Evolutionary conservation across 1,140 invertebrate species (phyloP).

Genomic region (Hesperophylax magnus): DNA sequence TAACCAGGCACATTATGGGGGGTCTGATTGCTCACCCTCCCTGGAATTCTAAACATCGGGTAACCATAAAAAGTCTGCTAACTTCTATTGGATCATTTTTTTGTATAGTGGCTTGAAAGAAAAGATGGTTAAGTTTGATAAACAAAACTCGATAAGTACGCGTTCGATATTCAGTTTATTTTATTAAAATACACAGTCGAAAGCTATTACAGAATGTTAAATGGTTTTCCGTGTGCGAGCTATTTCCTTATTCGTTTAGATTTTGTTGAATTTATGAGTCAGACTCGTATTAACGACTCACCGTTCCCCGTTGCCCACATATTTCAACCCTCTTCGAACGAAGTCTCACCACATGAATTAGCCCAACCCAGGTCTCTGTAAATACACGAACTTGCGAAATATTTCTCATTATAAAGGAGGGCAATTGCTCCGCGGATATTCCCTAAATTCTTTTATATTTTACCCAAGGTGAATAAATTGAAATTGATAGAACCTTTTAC

Average conservation of each 20-base stretch:
- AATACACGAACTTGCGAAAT: constrained; percentile 1
- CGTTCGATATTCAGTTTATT: background rate
- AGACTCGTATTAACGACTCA: background rate
- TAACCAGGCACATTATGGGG: background rate
- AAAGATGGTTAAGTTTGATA: background rate
- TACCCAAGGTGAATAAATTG: constrained; percentile 1
- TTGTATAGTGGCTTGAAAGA: background rate
- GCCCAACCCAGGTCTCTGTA: background rate
- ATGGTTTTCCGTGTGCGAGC: background rate
- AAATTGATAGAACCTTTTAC: constrained; percentile 21
- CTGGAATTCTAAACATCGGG: constrained; percentile 1
- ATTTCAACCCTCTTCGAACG: background rate
- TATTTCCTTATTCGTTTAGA: background rate
- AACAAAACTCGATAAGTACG: background rate
- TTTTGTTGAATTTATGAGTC: background rate
- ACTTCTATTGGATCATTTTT: background rate
- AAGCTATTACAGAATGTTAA: background rate
- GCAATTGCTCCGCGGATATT: constrained; percentile 16
- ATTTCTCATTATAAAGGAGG: background rate
- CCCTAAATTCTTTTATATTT: background rate
- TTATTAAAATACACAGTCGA: background rate
- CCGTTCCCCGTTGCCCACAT: background rate
- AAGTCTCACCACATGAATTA: background rate
- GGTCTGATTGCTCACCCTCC: background rate
- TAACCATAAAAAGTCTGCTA: background rate